Percentiles rank a stretch among this genome's conserved stretches.
Evolutionary conservation across 2,888 invertebrate genomes (phyloP).

Genomic region (Synanthedon formicaeformis): DNA sequence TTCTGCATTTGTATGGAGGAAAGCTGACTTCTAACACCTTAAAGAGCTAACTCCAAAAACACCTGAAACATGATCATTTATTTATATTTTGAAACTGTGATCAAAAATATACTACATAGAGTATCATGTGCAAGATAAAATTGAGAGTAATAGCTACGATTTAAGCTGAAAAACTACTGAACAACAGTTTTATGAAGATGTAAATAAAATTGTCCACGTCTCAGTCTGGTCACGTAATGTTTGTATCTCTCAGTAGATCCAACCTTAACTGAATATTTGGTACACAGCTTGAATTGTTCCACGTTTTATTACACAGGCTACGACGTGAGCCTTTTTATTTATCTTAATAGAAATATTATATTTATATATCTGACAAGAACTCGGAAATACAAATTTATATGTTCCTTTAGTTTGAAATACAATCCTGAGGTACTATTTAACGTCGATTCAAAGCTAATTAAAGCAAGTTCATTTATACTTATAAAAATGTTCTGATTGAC

Average conservation of each 20-base stretch:
- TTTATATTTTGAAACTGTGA: too few species aligned
- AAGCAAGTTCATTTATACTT: too few species aligned
- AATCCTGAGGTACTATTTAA: too few species aligned
- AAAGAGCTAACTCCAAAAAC: too few species aligned
- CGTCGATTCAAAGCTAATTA: too few species aligned
- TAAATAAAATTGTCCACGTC: constrained; percentile 23
- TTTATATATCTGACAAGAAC: not conserved
- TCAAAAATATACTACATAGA: too few species aligned
- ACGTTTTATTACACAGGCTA: constrained; percentile 39
- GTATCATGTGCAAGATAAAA: not conserved
- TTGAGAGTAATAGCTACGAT: not conserved
- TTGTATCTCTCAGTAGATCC: constrained; percentile 33
- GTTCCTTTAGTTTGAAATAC: too few species aligned
- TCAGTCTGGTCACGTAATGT: constrained; percentile 25
- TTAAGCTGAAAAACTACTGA: not conserved
- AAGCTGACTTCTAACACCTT: too few species aligned
- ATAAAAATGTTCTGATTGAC: too few species aligned
- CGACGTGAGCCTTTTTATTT: constrained; percentile 39
- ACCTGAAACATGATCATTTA: not conserved
- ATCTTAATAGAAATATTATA: constrained; percentile 9
- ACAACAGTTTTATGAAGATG: not conserved
- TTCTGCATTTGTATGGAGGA: too few species aligned
- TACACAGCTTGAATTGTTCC: constrained; percentile 34
- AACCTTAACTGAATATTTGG: constrained; percentile 51
- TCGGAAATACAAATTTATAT: not conserved